A percentile compares a stretch with the other conserved stretches of the same genome.
Evolutionary conservation across 2,888 invertebrate species (phyloP).

Genomic region (Scaptomyza caliginosa): DNA sequence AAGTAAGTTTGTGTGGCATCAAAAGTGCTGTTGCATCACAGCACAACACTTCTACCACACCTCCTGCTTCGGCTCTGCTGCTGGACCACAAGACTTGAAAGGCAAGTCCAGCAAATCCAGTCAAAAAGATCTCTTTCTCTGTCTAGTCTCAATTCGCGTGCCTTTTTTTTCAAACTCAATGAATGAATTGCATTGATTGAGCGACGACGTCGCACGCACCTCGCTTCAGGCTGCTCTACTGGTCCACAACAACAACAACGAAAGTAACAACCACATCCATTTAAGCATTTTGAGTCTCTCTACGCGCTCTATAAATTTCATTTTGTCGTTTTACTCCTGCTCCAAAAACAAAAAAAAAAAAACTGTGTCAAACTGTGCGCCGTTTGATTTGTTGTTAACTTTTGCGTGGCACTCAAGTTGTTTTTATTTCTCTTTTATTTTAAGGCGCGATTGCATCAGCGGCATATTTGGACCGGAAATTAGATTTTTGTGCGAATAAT

Average conservation of each 20-base stretch:
- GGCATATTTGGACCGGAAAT: constrained; percentile 60
- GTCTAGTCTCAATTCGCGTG: constrained; percentile 30
- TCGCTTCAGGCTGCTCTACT: constrained; percentile 29
- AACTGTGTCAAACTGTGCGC: constrained; percentile 69
- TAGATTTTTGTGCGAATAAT: constrained; percentile 70
- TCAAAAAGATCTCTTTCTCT: constrained; percentile 4
- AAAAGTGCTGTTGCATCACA: constrained; percentile 33
- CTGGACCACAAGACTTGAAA: constrained; percentile 48
- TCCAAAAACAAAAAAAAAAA: constrained; percentile 12
- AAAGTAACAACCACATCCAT: constrained; percentile 29
- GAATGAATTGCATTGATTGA: constrained; percentile 80
- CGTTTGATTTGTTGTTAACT: constrained; percentile 70
- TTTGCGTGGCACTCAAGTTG: constrained; percentile 58
- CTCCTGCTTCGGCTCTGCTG: not conserved
- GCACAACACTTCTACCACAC: constrained; percentile 11
- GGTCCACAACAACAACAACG: constrained; percentile 19
- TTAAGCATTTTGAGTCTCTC: constrained; percentile 33
- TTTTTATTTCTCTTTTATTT: not conserved
- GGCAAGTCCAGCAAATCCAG: constrained; percentile 31
- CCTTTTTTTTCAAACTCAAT: constrained; percentile 66
- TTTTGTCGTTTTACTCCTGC: constrained; percentile 47
- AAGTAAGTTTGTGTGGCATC: constrained; percentile 14
- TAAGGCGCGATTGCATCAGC: constrained; percentile 30
- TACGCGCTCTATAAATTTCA: constrained; percentile 67
- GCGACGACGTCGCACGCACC: constrained; percentile 67